Conservation (phyloP, 92 coral and sea anemone genomes). For the Muricea muricata region DNA sequence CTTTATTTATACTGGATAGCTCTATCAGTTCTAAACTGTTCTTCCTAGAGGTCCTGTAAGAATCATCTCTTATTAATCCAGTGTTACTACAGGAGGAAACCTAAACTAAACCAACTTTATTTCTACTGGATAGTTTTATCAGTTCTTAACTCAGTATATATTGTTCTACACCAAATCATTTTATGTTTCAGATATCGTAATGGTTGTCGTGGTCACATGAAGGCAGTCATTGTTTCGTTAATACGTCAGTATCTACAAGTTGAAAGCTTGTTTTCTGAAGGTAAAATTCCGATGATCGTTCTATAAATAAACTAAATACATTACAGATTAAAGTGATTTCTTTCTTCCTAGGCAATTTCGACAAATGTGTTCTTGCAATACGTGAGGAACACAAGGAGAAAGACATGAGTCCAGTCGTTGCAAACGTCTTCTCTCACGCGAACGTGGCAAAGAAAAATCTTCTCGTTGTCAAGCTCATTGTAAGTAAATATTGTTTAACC, state of each 20-base stretch:
- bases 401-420: constrained; percentile 75
- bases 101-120: no score
- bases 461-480: constrained; percentile 82
- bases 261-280: constrained; percentile 90
- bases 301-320: no score
- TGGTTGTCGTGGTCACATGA: constrained; percentile 96
- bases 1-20: no score
- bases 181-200: constrained; percentile 80
- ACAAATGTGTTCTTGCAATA: constrained; percentile 83
- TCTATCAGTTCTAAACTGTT: no score
- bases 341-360: constrained; percentile 80
- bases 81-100: no score
- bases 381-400: constrained; percentile 88
- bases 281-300: constrained; percentile 40
- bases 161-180: no score
- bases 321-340: not conserved
- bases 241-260: constrained; percentile 86
- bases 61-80: no score
- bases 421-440: constrained; percentile 86
- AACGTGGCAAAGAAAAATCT: constrained; percentile 86
- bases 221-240: constrained; percentile 87
- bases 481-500: no score
- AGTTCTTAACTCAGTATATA: no score
- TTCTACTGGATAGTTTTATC: not conserved
- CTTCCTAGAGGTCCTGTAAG: no score